Evolutionary conservation across 1,140 invertebrate genomes (phyloP).

Genomic region (Tribolium madens): DNA sequence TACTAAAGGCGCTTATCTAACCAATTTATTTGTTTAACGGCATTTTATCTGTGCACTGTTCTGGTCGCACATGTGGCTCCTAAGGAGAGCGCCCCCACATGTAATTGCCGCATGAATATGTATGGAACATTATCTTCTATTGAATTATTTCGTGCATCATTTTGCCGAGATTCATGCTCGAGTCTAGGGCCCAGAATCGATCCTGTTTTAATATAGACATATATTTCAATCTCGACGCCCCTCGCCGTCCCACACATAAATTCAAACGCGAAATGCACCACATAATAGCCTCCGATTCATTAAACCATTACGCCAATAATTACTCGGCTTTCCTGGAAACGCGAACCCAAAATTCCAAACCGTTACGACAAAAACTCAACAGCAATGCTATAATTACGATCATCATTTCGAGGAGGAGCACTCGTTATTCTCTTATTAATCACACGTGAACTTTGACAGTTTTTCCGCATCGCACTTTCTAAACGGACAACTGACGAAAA

Average conservation of each 20-base stretch:
- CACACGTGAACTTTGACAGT: constrained; percentile 28
- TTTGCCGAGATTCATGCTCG: constrained; percentile 51
- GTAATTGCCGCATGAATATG: constrained; percentile 62
- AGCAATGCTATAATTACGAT: constrained; percentile 13
- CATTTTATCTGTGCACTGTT: constrained; percentile 45
- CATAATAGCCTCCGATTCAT: constrained; percentile 28
- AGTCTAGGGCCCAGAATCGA: constrained; percentile 37
- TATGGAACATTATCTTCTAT: constrained; percentile 61
- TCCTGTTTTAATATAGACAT: constrained; percentile 41
- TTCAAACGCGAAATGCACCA: constrained; percentile 32
- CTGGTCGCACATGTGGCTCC: constrained; percentile 44
- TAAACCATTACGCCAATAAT: constrained; percentile 31
- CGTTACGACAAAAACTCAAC: neutral
- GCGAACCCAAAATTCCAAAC: neutral
- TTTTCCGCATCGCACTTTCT: constrained; percentile 18
- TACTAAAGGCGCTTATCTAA: constrained; percentile 50
- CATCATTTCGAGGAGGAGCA: constrained; percentile 22
- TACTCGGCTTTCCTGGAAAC: constrained; percentile 9
- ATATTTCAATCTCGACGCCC: constrained; percentile 44
- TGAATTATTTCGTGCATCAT: constrained; percentile 58
- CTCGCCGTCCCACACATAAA: constrained; percentile 37
- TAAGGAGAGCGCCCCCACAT: constrained; percentile 48
- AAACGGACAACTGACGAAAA: constrained; percentile 4
- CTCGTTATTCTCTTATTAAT: neutral
- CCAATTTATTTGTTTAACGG: constrained; percentile 43